A percentile compares a stretch with the other conserved stretches of the same genome.
Evolutionary conservation across 1,140 invertebrate genomes (phyloP).

Genomic region (Drosophila cardini): DNA sequence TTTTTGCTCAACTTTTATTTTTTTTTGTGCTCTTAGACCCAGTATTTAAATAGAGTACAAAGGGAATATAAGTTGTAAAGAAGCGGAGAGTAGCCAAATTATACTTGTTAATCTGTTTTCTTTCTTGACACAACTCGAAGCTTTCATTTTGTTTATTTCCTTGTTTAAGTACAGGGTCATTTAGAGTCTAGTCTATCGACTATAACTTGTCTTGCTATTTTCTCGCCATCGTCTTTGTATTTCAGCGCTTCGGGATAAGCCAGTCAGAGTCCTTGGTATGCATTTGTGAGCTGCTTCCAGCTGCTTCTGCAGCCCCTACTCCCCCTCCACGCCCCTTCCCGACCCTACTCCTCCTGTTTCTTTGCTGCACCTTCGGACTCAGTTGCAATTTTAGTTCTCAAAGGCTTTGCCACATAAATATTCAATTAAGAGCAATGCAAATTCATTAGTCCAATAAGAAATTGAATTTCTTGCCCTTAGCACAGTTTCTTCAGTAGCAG

Average conservation of each 20-base stretch:
- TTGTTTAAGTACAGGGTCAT: not conserved
- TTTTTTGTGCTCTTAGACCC: not conserved
- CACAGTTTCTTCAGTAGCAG: not conserved
- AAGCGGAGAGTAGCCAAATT: too few relatives aligned
- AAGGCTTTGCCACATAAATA: conserved; percentile 41
- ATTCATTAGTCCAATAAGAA: conserved; percentile 43
- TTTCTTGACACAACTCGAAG: conserved; percentile 4
- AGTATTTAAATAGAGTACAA: not conserved
- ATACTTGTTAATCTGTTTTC: too few relatives aligned
- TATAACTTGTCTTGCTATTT: not conserved
- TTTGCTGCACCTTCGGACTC: conserved; percentile 2
- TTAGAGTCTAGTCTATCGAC: not conserved
- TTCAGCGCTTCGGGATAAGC: conserved; percentile 59
- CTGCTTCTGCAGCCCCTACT: not conserved
- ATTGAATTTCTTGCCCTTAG: not conserved
- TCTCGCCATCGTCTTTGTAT: conserved; percentile 24
- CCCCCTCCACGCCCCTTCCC: not conserved
- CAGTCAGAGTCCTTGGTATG: conserved; percentile 21
- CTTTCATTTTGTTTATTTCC: not conserved
- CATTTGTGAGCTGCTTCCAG: not conserved
- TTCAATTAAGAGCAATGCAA: conserved; percentile 48
- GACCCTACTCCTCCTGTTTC: not conserved
- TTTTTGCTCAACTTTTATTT: conserved; percentile 2
- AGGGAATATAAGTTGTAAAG: not conserved
- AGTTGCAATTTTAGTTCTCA: conserved; percentile 12